Evolutionary conservation across 2,113 vertebrate species (phyloP).

Genomic region (Aptenodytes forsteri): DNA sequence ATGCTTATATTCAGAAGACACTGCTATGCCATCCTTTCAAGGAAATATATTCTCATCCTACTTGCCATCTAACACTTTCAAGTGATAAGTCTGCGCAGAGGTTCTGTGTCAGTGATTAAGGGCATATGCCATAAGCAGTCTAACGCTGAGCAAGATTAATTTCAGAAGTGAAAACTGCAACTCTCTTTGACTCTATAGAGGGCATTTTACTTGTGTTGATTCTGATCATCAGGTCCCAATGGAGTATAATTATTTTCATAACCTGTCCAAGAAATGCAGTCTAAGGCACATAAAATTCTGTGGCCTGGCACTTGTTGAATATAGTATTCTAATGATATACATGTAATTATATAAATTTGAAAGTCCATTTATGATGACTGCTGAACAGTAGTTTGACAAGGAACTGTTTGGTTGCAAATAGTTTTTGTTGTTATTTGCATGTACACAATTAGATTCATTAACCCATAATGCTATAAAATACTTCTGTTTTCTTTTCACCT

Average conservation of each 20-base stretch:
- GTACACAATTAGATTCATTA: neutral
- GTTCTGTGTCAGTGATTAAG: neutral
- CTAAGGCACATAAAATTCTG: neutral
- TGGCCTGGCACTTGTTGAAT: neutral
- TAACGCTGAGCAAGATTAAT: neutral
- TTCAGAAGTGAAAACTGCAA: neutral
- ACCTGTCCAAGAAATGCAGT: neutral
- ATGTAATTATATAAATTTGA: neutral
- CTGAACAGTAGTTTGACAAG: neutral
- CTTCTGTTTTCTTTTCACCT: neutral
- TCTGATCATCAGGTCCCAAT: neutral
- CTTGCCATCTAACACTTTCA: neutral
- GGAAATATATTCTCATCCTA: neutral
- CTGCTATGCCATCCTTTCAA: neutral
- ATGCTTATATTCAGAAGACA: neutral
- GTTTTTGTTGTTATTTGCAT: neutral
- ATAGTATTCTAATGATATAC: neutral
- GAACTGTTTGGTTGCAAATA: neutral
- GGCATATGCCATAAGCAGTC: neutral
- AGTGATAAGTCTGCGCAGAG: neutral
- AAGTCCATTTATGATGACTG: neutral
- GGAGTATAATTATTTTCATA: neutral
- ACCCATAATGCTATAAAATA: neutral
- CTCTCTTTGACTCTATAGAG: neutral
- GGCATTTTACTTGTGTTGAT: neutral